Percentiles rank a stretch among this genome's conserved stretches.
These are phyloP conservation scores for Sebastes oblongus DNA, from an alignment of 2,797 vertebrate species.

Conservation along the genomic window DNA sequence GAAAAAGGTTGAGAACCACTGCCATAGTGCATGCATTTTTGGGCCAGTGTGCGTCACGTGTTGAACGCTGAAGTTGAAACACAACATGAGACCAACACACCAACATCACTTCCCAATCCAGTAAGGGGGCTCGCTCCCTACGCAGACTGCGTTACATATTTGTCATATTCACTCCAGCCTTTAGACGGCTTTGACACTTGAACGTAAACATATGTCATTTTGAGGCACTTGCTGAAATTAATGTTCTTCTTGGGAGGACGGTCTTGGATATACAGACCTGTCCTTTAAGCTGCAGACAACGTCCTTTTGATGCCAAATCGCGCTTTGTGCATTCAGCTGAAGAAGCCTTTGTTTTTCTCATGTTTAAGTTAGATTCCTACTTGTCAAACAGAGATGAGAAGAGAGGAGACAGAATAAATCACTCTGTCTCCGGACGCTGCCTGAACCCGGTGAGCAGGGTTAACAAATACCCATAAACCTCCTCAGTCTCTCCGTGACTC, in stretches of 20 bases:
- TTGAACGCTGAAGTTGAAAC: not conserved
- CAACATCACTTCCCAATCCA: not conserved
- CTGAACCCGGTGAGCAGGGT: slow-evolving; percentile 15
- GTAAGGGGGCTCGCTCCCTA: not conserved
- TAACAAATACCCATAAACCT: slow-evolving; percentile 48
- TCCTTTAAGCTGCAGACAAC: slow-evolving; percentile 14
- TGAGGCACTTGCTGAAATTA: not conserved
- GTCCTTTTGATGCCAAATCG: slow-evolving; percentile 7
- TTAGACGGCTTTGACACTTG: not conserved
- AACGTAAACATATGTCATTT: not conserved
- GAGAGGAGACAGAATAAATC: not conserved
- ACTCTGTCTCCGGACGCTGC: not conserved
- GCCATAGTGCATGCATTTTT: not conserved
- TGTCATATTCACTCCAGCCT: not conserved
- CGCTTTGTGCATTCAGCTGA: slow-evolving; percentile 27
- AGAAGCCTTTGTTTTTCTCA: slow-evolving; percentile 34
- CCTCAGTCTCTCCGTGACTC: slow-evolving; percentile 27
- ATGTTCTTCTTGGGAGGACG: not conserved
- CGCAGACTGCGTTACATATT: not conserved
- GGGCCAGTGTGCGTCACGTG: not conserved
- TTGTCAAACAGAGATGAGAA: too few relatives aligned
- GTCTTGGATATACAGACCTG: not conserved
- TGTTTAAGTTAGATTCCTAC: not conserved
- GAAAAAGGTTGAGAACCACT: too few relatives aligned
- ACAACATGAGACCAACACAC: not conserved